These are phyloP conservation scores for Drosophila kikkawai DNA, from an alignment of 1,140 invertebrate genomes.

Conservation along the genomic window DNA sequence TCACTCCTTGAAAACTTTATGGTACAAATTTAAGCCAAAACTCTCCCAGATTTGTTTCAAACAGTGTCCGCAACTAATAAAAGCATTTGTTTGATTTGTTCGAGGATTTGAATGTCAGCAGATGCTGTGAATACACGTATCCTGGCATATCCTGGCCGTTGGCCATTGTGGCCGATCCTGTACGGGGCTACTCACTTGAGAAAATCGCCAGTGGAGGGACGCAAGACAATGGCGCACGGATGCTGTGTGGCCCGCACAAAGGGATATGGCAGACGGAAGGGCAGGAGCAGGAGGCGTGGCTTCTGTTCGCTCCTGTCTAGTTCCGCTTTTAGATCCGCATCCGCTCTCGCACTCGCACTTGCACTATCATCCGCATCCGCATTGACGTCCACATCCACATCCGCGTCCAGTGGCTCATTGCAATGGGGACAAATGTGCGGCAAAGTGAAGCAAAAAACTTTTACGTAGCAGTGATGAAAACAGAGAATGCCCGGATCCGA, in stretches of 20 bases:
- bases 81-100: conserved; percentile 39
- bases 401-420: conserved; percentile 86
- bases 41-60: background rate
- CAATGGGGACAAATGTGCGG: conserved; percentile 90
- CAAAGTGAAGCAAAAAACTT: conserved; percentile 91
- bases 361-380: conserved; percentile 24
- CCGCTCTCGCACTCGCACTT: conserved; percentile 8
- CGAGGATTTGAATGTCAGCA: conserved; percentile 18
- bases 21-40: conserved; percentile 8
- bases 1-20: conserved; percentile 7
- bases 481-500: conserved; percentile 92
- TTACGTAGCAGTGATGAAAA: conserved; percentile 92
- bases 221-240: conserved; percentile 91
- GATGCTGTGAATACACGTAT: conserved; percentile 13
- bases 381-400: conserved; percentile 85
- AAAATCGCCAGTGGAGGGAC: conserved; percentile 92
- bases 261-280: conserved; percentile 92
- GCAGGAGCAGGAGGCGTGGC: conserved; percentile 86
- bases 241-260: conserved; percentile 90
- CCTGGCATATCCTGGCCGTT: background rate
- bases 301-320: conserved; percentile 22
- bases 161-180: conserved; percentile 9
- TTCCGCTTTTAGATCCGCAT: conserved; percentile 35
- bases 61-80: conserved; percentile 21
- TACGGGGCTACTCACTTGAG: conserved; percentile 88